A percentile compares a stretch with the other conserved stretches of the same genome.
These are phyloP conservation scores for Leptopilina clavipes DNA, from an alignment of 1,140 invertebrate species.

Conservation along the genomic window DNA sequence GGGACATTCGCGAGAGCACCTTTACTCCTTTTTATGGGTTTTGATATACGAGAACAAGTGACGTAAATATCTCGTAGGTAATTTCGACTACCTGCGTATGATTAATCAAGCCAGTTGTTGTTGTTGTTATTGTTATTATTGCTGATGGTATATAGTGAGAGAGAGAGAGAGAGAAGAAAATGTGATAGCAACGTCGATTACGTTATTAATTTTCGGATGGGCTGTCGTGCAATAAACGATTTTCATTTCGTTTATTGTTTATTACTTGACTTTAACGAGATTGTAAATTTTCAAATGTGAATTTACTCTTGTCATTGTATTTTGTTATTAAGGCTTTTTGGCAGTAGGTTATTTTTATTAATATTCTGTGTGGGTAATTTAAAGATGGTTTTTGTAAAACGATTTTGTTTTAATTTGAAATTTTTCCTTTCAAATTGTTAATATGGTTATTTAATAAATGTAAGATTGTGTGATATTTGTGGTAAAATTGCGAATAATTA, in stretches of 20 bases:
- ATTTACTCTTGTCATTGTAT: background rate
- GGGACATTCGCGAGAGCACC: constrained; percentile 45
- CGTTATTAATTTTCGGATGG: constrained; percentile 3
- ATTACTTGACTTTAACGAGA: constrained; percentile 18
- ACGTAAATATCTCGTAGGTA: constrained; percentile 42
- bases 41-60: constrained; percentile 53
- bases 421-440: too few relatives aligned
- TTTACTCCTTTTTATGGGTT: constrained; percentile 46
- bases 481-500: too few relatives aligned
- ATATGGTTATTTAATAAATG: too few relatives aligned
- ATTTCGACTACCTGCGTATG: constrained; percentile 20
- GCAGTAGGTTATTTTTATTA: too few relatives aligned
- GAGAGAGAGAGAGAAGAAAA: too few relatives aligned
- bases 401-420: too few relatives aligned
- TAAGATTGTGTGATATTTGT: too few relatives aligned
- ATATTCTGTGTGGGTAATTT: too few relatives aligned
- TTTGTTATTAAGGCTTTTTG: background rate
- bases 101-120: constrained; percentile 11
- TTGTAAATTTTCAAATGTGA: background rate
- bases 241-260: constrained; percentile 7
- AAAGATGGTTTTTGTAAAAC: too few relatives aligned
- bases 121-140: background rate
- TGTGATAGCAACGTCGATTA: constrained; percentile 19
- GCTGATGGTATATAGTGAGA: too few relatives aligned
- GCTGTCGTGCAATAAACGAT: constrained; percentile 14